phyloP scores from a whole-genome alignment of 2,113 vertebrate genomes.

The Semicossyphus pulcher region DNA sequence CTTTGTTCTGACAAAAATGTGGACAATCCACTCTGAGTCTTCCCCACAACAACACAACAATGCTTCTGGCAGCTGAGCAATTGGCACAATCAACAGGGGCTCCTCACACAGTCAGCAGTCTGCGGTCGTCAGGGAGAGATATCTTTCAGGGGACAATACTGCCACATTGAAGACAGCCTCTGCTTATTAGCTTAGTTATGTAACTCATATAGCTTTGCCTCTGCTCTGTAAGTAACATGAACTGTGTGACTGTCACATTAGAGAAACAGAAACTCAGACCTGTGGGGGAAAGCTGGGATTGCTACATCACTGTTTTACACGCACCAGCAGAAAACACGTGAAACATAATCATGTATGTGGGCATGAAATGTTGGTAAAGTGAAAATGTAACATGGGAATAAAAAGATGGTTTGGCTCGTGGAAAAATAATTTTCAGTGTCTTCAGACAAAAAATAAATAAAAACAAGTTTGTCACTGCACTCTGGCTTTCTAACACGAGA shows the following conservation, averaged over 20 bases:
- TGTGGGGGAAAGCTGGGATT: not conserved
- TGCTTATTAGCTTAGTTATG: conserved; percentile 28
- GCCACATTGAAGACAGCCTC: conserved; percentile 2
- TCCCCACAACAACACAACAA: not conserved
- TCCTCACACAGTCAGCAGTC: conserved; percentile 34
- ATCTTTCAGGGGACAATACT: conserved; percentile 6
- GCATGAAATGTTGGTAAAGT: conserved; percentile 43
- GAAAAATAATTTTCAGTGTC: not conserved
- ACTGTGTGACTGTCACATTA: conserved; percentile 14
- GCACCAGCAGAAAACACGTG: conserved; percentile 42
- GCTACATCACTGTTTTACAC: not conserved
- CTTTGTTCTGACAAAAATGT: conserved; percentile 11
- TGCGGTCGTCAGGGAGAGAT: conserved; percentile 2
- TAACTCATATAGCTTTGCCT: conserved; percentile 10
- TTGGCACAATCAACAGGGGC: not conserved
- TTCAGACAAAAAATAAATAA: not conserved
- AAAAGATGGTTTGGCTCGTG: not conserved
- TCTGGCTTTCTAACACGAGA: not conserved
- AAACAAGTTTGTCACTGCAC: not conserved
- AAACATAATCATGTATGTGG: conserved; percentile 18
- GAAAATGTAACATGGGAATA: conserved; percentile 23
- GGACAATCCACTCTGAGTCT: conserved; percentile 6
- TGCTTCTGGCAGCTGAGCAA: not conserved
- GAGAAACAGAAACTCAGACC: conserved; percentile 10
- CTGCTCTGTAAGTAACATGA: conserved; percentile 7